A percentile compares a stretch with the other conserved stretches of the same genome.
These are phyloP conservation scores for Ptilorrhoa leucosticta DNA, from an alignment of 2,113 vertebrate genomes.

Conservation along the genomic window DNA sequence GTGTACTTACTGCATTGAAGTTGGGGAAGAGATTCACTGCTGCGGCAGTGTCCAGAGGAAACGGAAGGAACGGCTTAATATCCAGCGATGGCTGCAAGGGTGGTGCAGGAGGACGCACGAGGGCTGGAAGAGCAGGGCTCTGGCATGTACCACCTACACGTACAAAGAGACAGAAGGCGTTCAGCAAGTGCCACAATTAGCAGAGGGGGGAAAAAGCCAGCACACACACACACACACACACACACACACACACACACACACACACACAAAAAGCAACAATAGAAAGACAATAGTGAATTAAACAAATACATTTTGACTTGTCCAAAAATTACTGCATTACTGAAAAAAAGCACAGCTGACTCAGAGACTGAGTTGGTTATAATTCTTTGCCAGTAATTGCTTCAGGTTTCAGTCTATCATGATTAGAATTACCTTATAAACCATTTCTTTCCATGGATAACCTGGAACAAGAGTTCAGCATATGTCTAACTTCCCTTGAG, in stretches of 20 bases:
- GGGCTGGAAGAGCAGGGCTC: slow-evolving; percentile 88
- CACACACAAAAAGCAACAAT: not conserved
- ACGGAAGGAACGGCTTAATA: slow-evolving; percentile 92
- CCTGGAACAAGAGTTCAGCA: not conserved
- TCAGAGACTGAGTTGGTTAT: not conserved
- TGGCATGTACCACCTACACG: slow-evolving; percentile 89
- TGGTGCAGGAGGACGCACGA: slow-evolving; percentile 86
- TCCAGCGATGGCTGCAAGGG: slow-evolving; percentile 84
- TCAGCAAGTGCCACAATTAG: not conserved
- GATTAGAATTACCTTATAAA: not conserved
- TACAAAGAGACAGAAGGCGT: slow-evolving; percentile 3
- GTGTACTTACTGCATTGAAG: slow-evolving; percentile 88
- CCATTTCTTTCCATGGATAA: not conserved
- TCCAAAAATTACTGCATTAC: not conserved
- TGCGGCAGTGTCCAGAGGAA: slow-evolving; percentile 83
- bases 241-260: too few species aligned
- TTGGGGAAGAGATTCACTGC: slow-evolving; percentile 90
- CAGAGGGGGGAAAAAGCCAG: fast-evolving
- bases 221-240: not conserved
- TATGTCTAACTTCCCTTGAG: not conserved
- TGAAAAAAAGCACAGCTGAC: not conserved
- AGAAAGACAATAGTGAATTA: not conserved
- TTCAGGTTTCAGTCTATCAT: not conserved
- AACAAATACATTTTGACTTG: not conserved
- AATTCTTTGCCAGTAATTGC: not conserved